These are phyloP conservation scores for Coracopsis vasa DNA, from an alignment of 2,113 vertebrate species.

Conservation along the genomic window DNA sequence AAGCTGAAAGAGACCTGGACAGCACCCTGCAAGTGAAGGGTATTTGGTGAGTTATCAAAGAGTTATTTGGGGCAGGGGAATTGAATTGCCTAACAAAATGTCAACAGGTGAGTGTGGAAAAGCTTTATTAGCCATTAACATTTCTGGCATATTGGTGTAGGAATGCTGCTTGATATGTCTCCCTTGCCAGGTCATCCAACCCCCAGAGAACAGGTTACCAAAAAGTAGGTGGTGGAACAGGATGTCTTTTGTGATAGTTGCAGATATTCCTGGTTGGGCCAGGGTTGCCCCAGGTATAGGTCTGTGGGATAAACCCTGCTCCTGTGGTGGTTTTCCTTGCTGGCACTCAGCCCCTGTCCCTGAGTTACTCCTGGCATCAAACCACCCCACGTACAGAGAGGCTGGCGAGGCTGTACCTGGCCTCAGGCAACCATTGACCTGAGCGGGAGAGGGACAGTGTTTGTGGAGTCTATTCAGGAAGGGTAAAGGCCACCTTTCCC, in stretches of 20 bases:
- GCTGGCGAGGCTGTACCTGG: neutral
- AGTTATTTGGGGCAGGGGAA: neutral
- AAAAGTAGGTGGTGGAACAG: no score
- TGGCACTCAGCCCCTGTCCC: neutral
- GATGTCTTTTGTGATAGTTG: neutral
- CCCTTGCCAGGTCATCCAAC: neutral
- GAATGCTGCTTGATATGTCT: neutral
- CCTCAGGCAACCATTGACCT: neutral
- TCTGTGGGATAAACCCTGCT: neutral
- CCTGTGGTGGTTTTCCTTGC: neutral
- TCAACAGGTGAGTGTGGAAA: neutral
- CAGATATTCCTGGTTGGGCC: neutral
- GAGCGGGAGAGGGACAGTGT: neutral
- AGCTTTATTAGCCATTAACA: rapidly evolving
- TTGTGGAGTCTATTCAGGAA: neutral
- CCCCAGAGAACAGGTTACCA: neutral
- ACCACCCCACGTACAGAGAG: neutral
- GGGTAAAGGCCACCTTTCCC: neutral
- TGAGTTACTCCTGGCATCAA: neutral
- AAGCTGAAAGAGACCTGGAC: neutral
- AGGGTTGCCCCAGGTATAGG: rapidly evolving
- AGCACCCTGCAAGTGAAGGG: neutral
- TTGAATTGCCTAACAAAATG: neutral
- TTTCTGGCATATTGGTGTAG: neutral
- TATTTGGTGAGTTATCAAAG: neutral